Conservation (phyloP, 2,797 vertebrate genomes). For the Epinephelus malabaricus region DNA sequence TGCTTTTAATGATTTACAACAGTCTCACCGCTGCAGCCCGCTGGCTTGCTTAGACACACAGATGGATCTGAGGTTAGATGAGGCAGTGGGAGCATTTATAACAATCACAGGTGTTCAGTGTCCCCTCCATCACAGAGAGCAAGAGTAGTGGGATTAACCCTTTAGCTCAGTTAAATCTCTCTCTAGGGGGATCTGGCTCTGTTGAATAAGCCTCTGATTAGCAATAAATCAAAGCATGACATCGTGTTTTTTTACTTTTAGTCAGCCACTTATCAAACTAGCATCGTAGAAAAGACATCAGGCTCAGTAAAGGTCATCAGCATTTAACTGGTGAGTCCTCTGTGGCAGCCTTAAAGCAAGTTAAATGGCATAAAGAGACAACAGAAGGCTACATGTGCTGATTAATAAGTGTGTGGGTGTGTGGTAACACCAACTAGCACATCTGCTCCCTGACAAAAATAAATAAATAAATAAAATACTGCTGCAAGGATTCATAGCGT, state of each 20-base stretch:
- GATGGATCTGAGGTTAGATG: conserved; percentile 28
- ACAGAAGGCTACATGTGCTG: conserved; percentile 25
- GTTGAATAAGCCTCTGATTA: conserved; percentile 22
- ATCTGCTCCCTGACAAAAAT: conserved; percentile 49
- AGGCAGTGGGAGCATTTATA: conserved; percentile 32
- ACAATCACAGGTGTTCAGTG: conserved; percentile 23
- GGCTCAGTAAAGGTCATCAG: conserved; percentile 18
- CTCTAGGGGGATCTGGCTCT: background rate
- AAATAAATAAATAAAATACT: background rate
- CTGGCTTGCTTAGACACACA: conserved; percentile 26
- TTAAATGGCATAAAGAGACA: background rate
- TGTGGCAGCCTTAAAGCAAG: background rate
- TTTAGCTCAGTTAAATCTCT: conserved; percentile 24
- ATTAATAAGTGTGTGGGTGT: conserved; percentile 27
- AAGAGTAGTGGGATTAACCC: conserved; percentile 24
- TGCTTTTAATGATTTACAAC: conserved; percentile 37
- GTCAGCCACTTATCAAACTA: conserved; percentile 5
- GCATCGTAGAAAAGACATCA: background rate
- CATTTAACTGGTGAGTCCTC: conserved; percentile 1
- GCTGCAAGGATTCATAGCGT: conserved; percentile 23
- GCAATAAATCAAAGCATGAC: conserved; percentile 26
- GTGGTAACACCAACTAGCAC: conserved; percentile 23
- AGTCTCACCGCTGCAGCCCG: background rate
- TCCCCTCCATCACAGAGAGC: conserved; percentile 17
- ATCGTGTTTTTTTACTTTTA: conserved; percentile 6